A percentile compares a stretch with the other conserved stretches of the same genome.
These are phyloP conservation scores for Tipula confusa DNA, from an alignment of 2,888 invertebrate genomes.

Conservation along the genomic window DNA sequence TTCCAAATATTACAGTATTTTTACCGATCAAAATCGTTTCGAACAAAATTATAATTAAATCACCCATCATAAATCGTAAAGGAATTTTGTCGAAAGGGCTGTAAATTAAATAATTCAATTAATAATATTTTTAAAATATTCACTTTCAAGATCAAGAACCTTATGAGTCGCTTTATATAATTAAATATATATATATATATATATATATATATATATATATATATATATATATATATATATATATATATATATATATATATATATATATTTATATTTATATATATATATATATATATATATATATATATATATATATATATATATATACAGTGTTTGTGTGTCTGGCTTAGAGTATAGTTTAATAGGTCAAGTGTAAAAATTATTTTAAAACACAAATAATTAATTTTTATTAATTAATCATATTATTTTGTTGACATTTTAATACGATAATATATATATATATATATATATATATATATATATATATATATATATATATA, in stretches of 20 bases:
- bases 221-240: too few species aligned
- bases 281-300: too few species aligned
- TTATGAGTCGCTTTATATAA: too few species aligned
- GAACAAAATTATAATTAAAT: background rate
- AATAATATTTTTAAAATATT: background rate
- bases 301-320: too few species aligned
- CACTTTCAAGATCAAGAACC: background rate
- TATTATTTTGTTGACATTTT: conserved; percentile 1
- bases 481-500: too few species aligned
- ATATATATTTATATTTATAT: too few species aligned
- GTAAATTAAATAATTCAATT: background rate
- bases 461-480: too few species aligned
- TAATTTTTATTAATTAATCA: conserved; percentile 1
- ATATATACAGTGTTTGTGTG: too few species aligned
- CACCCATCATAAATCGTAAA: background rate
- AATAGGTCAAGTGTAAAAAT: background rate
- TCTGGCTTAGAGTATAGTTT: too few species aligned
- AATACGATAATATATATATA: background rate
- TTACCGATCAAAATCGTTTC: background rate
- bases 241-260: too few species aligned
- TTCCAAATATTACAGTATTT: background rate
- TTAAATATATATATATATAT: too few species aligned
- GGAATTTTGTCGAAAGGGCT: background rate
- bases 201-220: too few species aligned
- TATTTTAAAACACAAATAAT: background rate